Evolutionary conservation across 2,113 vertebrate genomes (phyloP).

Genomic region (Gavialis gangeticus): DNA sequence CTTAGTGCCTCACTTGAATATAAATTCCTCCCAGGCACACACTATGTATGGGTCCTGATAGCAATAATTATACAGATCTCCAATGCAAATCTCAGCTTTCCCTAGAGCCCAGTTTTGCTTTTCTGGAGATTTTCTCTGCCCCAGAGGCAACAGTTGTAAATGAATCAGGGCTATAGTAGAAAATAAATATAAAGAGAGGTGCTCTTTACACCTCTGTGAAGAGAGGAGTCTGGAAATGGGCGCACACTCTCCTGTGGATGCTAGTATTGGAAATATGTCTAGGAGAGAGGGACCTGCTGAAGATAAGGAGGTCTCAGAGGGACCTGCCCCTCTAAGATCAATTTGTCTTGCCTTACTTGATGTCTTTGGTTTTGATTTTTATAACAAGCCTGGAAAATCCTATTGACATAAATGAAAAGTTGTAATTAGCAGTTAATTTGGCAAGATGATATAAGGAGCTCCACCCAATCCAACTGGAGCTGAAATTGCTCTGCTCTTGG

Average conservation of each 20-base stretch:
- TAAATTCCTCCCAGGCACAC: background rate
- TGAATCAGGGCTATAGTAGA: background rate
- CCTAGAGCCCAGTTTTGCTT: background rate
- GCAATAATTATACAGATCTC: background rate
- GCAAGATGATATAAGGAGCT: background rate
- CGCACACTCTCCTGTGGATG: accelerated
- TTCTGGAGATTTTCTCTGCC: background rate
- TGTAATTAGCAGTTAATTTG: background rate
- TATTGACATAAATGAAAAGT: background rate
- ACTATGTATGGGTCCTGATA: background rate
- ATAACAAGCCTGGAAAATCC: background rate
- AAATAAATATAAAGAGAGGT: background rate
- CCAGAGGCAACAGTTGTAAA: background rate
- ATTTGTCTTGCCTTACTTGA: background rate
- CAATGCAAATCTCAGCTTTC: background rate
- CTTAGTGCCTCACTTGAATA: too few relatives aligned
- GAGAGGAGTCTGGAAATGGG: background rate
- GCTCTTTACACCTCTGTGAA: background rate
- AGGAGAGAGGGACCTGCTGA: accelerated
- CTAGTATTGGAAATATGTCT: accelerated
- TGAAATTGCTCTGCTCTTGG: background rate
- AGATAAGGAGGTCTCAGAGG: background rate
- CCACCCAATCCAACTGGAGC: background rate
- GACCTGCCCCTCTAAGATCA: background rate
- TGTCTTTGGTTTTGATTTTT: background rate